Base-by-base conservation (phyloP, 2,888 invertebrate genomes). In the Hypena proboscidalis region DNA sequence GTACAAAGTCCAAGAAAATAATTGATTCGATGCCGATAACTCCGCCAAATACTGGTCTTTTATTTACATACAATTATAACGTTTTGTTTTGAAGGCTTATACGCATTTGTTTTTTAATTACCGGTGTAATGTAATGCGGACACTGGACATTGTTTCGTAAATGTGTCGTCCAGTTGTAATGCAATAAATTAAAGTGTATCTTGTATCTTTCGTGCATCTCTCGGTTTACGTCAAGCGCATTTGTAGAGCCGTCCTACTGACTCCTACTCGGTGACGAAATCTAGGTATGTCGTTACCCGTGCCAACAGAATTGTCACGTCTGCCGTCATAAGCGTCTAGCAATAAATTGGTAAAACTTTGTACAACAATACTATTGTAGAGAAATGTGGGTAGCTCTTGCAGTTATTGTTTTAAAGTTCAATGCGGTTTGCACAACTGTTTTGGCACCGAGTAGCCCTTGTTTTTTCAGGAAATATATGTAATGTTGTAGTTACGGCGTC, bases 351-450 rank as follows among this genome's bases (percentile, higher is more conserved):
- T 36, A 45, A 53, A 67, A 63, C 63, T 63, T 40, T 35, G 10
- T 36, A 23, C 14, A 19, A 37, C 31, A 20, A 29, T 21, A 38
- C 9, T 27, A 39, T 34, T 41, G 45, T 45, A 46, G 29, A 51
- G 49, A 39, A 46, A 43, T 45, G 66, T 63, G 65, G 52, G 45
- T 71, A 68, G 68, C 64, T 68, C 58, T 49, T 77, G 30, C 17
- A 3, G 5, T 42, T 43, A 56, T 69, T 71, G 62, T 54, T 40
- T 43, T 72, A 70, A 40, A 66, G 69, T 68, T 61, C 59, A 70
- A 31, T 67, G 46, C 38, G 14, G 53, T 60, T 69, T 64, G 59
- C 45, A 43, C 68, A 66, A 58, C 34, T 57, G 67, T 55, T 52
- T 70, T 73, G 66, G 69, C 73, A 65, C 55, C 56, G 30, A 33